These are phyloP conservation scores for Brachypodius melanocephalos DNA, from an alignment of 2,113 vertebrate species.

Conservation along the genomic window DNA sequence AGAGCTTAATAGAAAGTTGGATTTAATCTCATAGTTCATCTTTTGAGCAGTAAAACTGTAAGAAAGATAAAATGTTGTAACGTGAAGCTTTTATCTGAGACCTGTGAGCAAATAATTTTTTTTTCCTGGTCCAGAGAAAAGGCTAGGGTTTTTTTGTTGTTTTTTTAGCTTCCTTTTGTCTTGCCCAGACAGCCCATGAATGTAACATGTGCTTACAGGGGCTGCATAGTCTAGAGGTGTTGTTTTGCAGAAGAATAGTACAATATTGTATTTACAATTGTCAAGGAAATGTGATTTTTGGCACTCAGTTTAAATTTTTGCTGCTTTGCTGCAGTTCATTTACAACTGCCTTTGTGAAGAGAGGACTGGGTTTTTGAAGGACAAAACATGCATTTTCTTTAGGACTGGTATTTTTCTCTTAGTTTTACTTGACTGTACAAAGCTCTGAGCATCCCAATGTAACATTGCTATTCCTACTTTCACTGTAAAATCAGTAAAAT, in stretches of 20 bases:
- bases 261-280: neutral
- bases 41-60: slow-evolving; percentile 26
- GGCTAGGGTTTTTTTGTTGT: accelerated
- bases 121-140: neutral
- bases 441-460: neutral
- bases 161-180: neutral
- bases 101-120: neutral
- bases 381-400: neutral
- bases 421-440: neutral
- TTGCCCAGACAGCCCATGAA: neutral
- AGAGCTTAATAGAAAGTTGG: slow-evolving; percentile 13
- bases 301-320: neutral
- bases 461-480: neutral
- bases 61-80: slow-evolving; percentile 23
- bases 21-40: slow-evolving; percentile 35
- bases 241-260: neutral
- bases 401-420: neutral
- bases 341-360: neutral
- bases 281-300: neutral
- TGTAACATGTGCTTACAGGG: neutral
- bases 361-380: neutral
- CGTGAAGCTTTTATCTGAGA: neutral
- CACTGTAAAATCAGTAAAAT: neutral
- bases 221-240: neutral
- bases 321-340: neutral